phyloP scores from a whole-genome alignment of 2,888 invertebrate species.

The Unio pictorum region DNA sequence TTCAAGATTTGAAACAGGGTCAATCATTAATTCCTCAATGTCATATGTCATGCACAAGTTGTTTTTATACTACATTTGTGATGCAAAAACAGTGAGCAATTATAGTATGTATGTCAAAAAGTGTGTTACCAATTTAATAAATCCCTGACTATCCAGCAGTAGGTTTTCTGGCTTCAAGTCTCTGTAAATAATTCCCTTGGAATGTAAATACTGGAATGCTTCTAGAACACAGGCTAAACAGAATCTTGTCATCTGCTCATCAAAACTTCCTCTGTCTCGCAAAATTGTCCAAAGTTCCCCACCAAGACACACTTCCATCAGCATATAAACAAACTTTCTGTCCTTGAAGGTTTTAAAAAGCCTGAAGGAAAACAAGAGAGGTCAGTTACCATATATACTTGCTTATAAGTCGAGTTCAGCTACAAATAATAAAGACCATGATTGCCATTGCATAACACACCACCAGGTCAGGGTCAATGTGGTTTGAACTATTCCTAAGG shows the following conservation, averaged over 20 bases:
- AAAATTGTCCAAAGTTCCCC: conserved; percentile 97
- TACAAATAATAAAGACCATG: too few species aligned
- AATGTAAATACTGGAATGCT: conserved; percentile 97
- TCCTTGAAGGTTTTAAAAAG: conserved; percentile 92
- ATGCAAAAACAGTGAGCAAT: too few species aligned
- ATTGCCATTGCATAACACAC: too few species aligned
- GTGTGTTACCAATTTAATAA: conserved; percentile 84
- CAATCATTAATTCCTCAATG: too few species aligned
- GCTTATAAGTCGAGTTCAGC: background rate
- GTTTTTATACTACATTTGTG: too few species aligned
- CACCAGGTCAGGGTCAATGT: too few species aligned
- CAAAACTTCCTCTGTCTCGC: conserved; percentile 84
- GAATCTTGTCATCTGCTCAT: conserved; percentile 93
- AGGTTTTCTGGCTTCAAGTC: conserved; percentile 91
- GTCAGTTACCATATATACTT: background rate
- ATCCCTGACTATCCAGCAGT: conserved; percentile 91
- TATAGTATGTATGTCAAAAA: too few species aligned
- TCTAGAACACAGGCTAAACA: conserved; percentile 96
- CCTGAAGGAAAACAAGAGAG: conserved; percentile 72
- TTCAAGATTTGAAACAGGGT: too few species aligned
- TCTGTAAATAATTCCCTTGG: conserved; percentile 94
- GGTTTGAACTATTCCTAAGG: too few species aligned
- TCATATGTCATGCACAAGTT: too few species aligned
- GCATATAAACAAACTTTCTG: conserved; percentile 91
- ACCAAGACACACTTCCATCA: conserved; percentile 95